Evolutionary conservation across 2,113 vertebrate genomes (phyloP).

Genomic region (Gopherus flavomarginatus): DNA sequence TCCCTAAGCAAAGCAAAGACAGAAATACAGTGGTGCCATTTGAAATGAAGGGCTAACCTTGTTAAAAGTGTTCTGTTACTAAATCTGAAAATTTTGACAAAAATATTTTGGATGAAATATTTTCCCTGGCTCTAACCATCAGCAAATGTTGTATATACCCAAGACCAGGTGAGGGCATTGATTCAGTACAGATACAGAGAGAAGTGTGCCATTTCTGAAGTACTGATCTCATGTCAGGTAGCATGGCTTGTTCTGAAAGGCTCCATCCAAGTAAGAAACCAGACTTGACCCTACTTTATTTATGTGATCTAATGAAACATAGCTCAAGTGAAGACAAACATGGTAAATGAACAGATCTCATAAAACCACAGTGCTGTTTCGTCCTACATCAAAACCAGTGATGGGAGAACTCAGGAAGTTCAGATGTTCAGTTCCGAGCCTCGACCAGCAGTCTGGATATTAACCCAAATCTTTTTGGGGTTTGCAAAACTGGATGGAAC

Average conservation of each 20-base stretch:
- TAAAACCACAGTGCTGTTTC: not conserved
- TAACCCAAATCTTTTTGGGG: conserved; percentile 37
- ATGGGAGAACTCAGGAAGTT: not conserved
- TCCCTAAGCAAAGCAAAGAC: not conserved
- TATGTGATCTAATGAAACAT: fast-evolving
- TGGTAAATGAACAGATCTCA: not conserved
- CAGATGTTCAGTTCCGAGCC: conserved; percentile 24
- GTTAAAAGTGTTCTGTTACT: not conserved
- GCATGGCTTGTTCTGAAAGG: not conserved
- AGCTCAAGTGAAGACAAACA: not conserved
- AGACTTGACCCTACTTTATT: not conserved
- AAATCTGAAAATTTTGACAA: not conserved
- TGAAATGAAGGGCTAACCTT: not conserved
- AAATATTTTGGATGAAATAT: not conserved
- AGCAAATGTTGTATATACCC: not conserved
- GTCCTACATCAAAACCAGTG: conserved; percentile 41
- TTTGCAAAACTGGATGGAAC: conserved; percentile 31
- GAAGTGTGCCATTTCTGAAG: not conserved
- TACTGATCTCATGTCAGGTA: not conserved
- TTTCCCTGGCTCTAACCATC: not conserved
- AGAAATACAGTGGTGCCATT: fast-evolving
- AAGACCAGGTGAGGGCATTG: not conserved
- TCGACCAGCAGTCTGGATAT: conserved; percentile 21
- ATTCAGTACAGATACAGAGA: not conserved
- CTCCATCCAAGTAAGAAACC: not conserved